phyloP scores from a whole-genome alignment of 2,888 invertebrate species.

The Thecocarcelia acutangulata region DNA sequence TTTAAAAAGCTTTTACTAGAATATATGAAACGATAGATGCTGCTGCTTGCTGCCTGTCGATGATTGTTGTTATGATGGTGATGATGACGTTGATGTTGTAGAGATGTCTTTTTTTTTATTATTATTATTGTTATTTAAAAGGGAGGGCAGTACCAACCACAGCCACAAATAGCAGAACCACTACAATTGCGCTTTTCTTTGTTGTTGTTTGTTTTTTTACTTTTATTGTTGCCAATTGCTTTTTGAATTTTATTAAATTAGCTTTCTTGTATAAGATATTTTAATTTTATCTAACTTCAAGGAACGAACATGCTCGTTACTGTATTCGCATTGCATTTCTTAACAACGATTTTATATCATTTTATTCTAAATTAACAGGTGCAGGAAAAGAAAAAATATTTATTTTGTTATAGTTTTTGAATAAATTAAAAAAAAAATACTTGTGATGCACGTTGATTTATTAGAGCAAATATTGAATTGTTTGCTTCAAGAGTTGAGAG shows the following conservation, averaged over 20 bases:
- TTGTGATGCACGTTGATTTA: no score
- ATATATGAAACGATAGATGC: conserved; percentile 45
- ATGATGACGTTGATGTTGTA: conserved; percentile 17
- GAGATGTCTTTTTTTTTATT: not conserved
- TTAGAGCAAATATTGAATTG: no score
- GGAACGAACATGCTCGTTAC: conserved; percentile 42
- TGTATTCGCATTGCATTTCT: not conserved
- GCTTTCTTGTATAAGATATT: conserved; percentile 38
- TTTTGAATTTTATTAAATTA: conserved; percentile 51
- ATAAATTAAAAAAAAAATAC: not conserved
- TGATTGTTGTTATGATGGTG: conserved; percentile 33
- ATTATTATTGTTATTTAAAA: conserved; percentile 4
- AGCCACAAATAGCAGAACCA: conserved; percentile 33
- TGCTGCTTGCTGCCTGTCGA: conserved; percentile 26
- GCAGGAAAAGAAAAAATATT: not conserved
- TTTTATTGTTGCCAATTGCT: conserved; percentile 41
- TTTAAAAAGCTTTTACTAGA: conserved; percentile 48
- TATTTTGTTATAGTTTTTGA: not conserved
- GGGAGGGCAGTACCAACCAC: conserved; percentile 28
- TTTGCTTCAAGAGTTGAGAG: no score
- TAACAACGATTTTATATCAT: conserved; percentile 18
- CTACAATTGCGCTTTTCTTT: conserved; percentile 14
- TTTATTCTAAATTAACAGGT: conserved; percentile 44
- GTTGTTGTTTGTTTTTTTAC: not conserved
- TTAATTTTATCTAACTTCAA: conserved; percentile 28